Percentiles rank a stretch among this genome's conserved stretches.
These are phyloP conservation scores for Trypoxylus dichotomus DNA, from an alignment of 1,140 invertebrate species.

Conservation along the genomic window DNA sequence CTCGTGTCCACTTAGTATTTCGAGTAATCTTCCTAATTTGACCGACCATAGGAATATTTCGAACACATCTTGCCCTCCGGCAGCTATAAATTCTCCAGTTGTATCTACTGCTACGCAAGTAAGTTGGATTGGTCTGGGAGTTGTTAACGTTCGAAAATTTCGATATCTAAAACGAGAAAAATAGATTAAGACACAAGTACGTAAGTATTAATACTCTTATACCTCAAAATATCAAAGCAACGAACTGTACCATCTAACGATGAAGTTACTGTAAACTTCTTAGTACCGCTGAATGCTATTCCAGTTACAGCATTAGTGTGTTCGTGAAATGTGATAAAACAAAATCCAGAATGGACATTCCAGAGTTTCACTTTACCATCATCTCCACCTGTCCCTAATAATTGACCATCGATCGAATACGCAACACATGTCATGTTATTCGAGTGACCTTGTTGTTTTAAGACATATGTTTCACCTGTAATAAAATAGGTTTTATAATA, in stretches of 20 bases:
- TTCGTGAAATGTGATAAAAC: conserved; percentile 92
- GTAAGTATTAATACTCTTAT: background rate
- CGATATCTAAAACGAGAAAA: conserved; percentile 70
- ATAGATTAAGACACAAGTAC: background rate
- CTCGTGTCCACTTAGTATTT: conserved; percentile 90
- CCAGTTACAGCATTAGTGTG: conserved; percentile 81
- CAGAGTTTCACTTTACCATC: conserved; percentile 97
- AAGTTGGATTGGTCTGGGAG: conserved; percentile 89
- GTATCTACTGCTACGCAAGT: conserved; percentile 86
- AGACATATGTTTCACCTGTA: conserved; percentile 85
- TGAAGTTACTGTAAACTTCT: conserved; percentile 88
- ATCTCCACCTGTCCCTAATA: conserved; percentile 89
- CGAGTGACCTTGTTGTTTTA: conserved; percentile 96
- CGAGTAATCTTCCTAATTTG: conserved; percentile 85
- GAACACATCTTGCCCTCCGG: conserved; percentile 91
- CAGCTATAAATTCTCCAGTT: conserved; percentile 88
- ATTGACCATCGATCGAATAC: conserved; percentile 90
- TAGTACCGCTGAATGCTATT: conserved; percentile 84
- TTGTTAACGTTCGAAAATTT: conserved; percentile 95
- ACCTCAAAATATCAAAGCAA: conserved; percentile 87
- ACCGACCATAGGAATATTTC: conserved; percentile 96
- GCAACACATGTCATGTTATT: conserved; percentile 84
- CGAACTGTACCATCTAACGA: conserved; percentile 95
- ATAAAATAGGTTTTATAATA: conserved; percentile 31
- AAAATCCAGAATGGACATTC: conserved; percentile 89